Conservation (phyloP, 2,797 vertebrate genomes). For the Microctenopoma steveboyesi region DNA sequence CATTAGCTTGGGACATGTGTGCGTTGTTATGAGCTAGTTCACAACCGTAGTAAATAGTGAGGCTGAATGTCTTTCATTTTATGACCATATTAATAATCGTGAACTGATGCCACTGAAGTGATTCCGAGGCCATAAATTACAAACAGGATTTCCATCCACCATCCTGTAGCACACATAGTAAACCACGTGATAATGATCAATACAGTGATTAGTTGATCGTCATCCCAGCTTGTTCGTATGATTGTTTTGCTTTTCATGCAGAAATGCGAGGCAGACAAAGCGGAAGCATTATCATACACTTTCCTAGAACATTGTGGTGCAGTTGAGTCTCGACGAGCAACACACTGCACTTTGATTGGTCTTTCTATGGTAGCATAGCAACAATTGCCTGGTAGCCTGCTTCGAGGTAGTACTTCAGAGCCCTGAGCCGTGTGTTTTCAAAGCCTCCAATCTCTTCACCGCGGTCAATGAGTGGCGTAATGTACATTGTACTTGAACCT, state of each 20-base stretch:
- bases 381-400: slow-evolving; percentile 75
- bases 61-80: slow-evolving; percentile 27
- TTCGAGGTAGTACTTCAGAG: slow-evolving; percentile 71
- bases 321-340: slow-evolving; percentile 69
- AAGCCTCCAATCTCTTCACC: slow-evolving; percentile 73
- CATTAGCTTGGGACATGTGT: slow-evolving; percentile 27
- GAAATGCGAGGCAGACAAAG: slow-evolving; percentile 23
- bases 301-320: slow-evolving; percentile 58
- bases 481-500: slow-evolving; percentile 61
- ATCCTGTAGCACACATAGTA: neutral
- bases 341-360: slow-evolving; percentile 69
- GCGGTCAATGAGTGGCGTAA: slow-evolving; percentile 64
- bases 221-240: slow-evolving; percentile 30
- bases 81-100: slow-evolving; percentile 33
- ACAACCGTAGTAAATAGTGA: slow-evolving; percentile 21
- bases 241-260: slow-evolving; percentile 6
- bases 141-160: slow-evolving; percentile 23
- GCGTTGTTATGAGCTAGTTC: slow-evolving; percentile 36
- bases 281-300: slow-evolving; percentile 25
- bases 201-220: slow-evolving; percentile 15
- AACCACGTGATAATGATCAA: slow-evolving; percentile 14
- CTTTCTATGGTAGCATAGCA: slow-evolving; percentile 76
- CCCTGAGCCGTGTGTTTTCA: slow-evolving; percentile 58
- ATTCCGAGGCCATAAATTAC: slow-evolving; percentile 29
- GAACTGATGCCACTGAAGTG: slow-evolving; percentile 24